phyloP scores from a whole-genome alignment of 2,888 invertebrate genomes.

The Loripinus fragilis region DNA sequence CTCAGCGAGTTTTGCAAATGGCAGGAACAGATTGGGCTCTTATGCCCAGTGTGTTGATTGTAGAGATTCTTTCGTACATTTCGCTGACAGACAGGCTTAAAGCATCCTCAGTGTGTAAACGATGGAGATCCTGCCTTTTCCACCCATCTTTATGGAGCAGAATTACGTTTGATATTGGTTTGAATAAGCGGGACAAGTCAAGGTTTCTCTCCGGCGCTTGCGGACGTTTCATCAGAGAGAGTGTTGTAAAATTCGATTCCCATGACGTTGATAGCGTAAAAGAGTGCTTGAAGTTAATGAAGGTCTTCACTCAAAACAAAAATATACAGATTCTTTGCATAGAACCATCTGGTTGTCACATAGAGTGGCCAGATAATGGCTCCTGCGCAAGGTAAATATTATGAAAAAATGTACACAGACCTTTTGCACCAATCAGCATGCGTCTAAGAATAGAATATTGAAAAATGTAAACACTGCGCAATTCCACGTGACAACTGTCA shows the following conservation, averaged over 20 bases:
- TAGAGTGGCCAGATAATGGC: slow-evolving; percentile 84
- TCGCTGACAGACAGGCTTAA: slow-evolving; percentile 85
- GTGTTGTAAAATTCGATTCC: slow-evolving; percentile 80
- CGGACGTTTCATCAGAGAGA: slow-evolving; percentile 80
- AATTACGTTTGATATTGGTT: slow-evolving; percentile 67
- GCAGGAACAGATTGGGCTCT: slow-evolving; percentile 76
- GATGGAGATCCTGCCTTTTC: slow-evolving; percentile 85
- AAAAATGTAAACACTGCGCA: slow-evolving; percentile 44
- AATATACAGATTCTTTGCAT: slow-evolving; percentile 79
- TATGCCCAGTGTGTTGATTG: slow-evolving; percentile 81
- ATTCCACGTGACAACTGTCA: slow-evolving; percentile 54
- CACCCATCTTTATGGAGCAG: slow-evolving; percentile 81
- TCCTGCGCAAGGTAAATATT: slow-evolving; percentile 71
- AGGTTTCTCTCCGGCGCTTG: slow-evolving; percentile 80
- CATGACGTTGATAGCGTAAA: slow-evolving; percentile 75
- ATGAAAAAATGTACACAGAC: slow-evolving; percentile 12
- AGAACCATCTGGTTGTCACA: slow-evolving; percentile 81
- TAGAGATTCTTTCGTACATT: slow-evolving; percentile 85
- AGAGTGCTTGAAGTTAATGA: slow-evolving; percentile 75
- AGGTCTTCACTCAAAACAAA: slow-evolving; percentile 76
- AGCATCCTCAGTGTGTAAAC: slow-evolving; percentile 86
- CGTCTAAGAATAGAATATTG: slow-evolving; percentile 51
- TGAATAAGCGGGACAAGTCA: slow-evolving; percentile 68
- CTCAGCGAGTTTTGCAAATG: slow-evolving; percentile 46
- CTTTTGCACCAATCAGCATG: slow-evolving; percentile 40